A percentile compares a stretch with the other conserved stretches of the same genome.
Evolutionary conservation across 2,113 vertebrate genomes (phyloP).

Genomic region (Hemiscyllium ocellatum): DNA sequence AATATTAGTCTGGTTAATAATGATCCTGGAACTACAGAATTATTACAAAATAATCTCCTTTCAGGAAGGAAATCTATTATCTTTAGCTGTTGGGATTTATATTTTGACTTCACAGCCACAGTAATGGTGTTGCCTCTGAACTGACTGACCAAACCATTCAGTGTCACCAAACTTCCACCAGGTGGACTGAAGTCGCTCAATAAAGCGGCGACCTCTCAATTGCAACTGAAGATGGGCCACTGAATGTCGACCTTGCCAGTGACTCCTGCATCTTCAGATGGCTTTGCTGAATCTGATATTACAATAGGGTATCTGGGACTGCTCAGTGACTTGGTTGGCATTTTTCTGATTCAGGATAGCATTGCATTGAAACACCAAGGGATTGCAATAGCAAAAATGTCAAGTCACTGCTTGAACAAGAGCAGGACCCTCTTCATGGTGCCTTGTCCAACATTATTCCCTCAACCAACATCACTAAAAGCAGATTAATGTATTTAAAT

Average conservation of each 20-base stretch:
- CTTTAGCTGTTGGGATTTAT: not conserved
- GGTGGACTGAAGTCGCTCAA: not conserved
- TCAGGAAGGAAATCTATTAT: not conserved
- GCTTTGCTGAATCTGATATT: not conserved
- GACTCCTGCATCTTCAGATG: too few species aligned
- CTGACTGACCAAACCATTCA: not conserved
- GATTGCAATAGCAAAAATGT: not conserved
- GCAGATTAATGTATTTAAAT: not conserved
- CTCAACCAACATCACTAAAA: not conserved
- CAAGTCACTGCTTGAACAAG: not conserved
- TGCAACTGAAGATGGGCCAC: too few species aligned
- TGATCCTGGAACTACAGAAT: not conserved
- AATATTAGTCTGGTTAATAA: not conserved
- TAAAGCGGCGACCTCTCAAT: too few species aligned
- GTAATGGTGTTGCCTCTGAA: not conserved
- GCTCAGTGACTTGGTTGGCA: not conserved
- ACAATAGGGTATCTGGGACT: not conserved
- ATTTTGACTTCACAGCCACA: not conserved
- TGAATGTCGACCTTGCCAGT: too few species aligned
- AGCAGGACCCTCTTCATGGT: not conserved
- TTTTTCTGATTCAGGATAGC: not conserved
- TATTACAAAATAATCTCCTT: not conserved
- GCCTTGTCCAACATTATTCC: too few species aligned
- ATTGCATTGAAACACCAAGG: not conserved
- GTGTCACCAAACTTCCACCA: not conserved